These are phyloP conservation scores for Megalurothrips usitatus DNA, from an alignment of 2,888 invertebrate genomes.

Conservation along the genomic window DNA sequence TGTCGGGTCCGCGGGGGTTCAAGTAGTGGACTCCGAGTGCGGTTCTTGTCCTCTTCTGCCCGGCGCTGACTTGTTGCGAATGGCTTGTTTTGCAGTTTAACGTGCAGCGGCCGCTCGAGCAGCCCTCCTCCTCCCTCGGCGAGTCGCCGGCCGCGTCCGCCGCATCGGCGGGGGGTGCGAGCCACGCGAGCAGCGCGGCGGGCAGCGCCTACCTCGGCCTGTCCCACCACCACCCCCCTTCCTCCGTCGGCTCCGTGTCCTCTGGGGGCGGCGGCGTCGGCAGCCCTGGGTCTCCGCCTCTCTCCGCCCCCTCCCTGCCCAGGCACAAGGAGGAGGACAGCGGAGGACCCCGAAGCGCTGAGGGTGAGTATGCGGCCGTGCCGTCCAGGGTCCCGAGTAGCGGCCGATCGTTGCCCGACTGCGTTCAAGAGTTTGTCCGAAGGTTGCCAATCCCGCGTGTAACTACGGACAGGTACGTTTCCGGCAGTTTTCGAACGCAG, in stretches of 20 bases:
- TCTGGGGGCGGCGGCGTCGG: slow-evolving; percentile 46
- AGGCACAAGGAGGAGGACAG: slow-evolving; percentile 57
- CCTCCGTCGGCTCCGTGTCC: slow-evolving; percentile 45
- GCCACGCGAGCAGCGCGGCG: slow-evolving; percentile 34
- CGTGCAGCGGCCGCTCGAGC: slow-evolving; percentile 48
- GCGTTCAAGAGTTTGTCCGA: too few species aligned
- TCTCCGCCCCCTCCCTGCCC: slow-evolving; percentile 34
- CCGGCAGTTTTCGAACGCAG: too few species aligned
- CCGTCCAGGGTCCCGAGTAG: too few species aligned
- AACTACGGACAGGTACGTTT: too few species aligned
- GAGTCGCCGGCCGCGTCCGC: slow-evolving; percentile 45
- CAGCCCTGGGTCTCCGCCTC: slow-evolving; percentile 43
- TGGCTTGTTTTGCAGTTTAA: slow-evolving; percentile 46
- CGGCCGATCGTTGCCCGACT: too few species aligned
- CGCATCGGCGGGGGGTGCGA: slow-evolving; percentile 38
- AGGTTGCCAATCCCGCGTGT: too few species aligned
- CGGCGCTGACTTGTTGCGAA: too few species aligned
- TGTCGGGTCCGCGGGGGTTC: too few species aligned
- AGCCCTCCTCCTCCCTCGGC: slow-evolving; percentile 45
- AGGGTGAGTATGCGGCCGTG: slow-evolving; percentile 47
- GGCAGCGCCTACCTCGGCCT: slow-evolving; percentile 49
- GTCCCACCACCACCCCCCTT: slow-evolving; percentile 40
- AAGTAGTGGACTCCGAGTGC: too few species aligned
- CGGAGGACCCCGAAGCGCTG: slow-evolving; percentile 53
- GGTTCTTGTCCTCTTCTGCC: too few species aligned